Conservation (phyloP, 2,113 vertebrate species). For the Serilophus lunatus region DNA sequence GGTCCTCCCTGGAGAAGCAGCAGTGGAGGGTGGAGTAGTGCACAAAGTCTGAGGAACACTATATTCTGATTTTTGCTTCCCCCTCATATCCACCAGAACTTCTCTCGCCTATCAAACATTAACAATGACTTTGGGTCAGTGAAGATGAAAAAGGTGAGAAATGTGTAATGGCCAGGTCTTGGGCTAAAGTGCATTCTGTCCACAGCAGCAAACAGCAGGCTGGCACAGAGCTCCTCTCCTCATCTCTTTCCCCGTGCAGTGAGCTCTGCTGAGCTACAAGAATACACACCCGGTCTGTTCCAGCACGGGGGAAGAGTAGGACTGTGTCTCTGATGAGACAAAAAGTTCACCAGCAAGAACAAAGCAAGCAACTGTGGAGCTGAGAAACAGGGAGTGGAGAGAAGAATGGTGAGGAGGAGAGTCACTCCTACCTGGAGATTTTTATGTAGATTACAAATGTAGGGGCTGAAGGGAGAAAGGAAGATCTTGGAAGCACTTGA, state of each 20-base stretch:
- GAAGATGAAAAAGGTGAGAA: not conserved
- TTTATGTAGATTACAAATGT: not conserved
- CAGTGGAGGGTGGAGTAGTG: not conserved
- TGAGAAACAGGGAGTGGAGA: not conserved
- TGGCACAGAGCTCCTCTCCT: not conserved
- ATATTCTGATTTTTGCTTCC: not conserved
- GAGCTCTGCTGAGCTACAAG: not conserved
- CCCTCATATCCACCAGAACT: not conserved
- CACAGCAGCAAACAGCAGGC: not conserved
- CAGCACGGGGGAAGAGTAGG: not conserved
- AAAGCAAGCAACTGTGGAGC: not conserved
- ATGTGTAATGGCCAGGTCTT: not conserved
- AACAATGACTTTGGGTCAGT: not conserved
- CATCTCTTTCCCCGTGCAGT: not conserved
- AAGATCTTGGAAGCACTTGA: not conserved
- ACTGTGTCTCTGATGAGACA: not conserved
- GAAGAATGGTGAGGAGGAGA: not conserved
- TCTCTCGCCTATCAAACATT: not conserved
- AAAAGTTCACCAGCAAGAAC: not conserved
- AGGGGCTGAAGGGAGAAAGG: not conserved
- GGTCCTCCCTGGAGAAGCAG: not conserved
- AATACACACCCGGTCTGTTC: too few species aligned
- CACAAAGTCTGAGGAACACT: not conserved
- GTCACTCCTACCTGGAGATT: not conserved
- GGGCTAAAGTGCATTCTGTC: not conserved